Conservation (phyloP, 1,140 invertebrate species). For the Oedothorax gibbosus region DNA sequence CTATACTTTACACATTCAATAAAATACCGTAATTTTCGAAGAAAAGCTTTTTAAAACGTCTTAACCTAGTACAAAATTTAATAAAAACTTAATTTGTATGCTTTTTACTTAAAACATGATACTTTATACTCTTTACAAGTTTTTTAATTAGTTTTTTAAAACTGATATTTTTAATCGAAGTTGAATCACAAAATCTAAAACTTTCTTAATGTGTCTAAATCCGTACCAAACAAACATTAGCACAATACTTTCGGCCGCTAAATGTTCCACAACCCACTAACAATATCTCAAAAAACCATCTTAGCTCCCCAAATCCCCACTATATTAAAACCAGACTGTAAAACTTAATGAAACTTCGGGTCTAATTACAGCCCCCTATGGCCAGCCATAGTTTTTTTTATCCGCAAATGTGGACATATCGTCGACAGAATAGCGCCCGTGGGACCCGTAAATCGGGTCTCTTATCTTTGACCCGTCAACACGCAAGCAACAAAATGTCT, state of each 20-base stretch:
- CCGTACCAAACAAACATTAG: too few species aligned
- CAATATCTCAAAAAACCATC: constrained; percentile 41
- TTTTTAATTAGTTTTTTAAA: too few species aligned
- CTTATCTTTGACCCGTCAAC: constrained; percentile 29
- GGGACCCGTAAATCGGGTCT: constrained; percentile 31
- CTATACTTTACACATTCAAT: too few species aligned
- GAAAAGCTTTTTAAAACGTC: too few species aligned
- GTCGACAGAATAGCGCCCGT: constrained; percentile 30
- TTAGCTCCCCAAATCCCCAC: neutral
- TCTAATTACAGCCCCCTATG: constrained; percentile 47
- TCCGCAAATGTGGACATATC: constrained; percentile 40
- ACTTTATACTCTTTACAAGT: too few species aligned
- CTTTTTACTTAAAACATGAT: too few species aligned
- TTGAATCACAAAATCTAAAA: too few species aligned
- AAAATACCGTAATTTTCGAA: too few species aligned
- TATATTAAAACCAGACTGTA: constrained; percentile 30
- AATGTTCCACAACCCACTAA: neutral
- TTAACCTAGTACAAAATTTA: too few species aligned
- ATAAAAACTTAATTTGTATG: too few species aligned
- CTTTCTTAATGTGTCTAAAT: too few species aligned
- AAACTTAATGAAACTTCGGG: constrained; percentile 52
- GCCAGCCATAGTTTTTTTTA: constrained; percentile 24
- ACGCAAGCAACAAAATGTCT: constrained; percentile 44
- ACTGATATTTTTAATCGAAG: too few species aligned
- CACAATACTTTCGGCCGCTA: neutral